Base-by-base conservation (phyloP, 2,888 invertebrate genomes). In the Calameuta idolon region DNA sequence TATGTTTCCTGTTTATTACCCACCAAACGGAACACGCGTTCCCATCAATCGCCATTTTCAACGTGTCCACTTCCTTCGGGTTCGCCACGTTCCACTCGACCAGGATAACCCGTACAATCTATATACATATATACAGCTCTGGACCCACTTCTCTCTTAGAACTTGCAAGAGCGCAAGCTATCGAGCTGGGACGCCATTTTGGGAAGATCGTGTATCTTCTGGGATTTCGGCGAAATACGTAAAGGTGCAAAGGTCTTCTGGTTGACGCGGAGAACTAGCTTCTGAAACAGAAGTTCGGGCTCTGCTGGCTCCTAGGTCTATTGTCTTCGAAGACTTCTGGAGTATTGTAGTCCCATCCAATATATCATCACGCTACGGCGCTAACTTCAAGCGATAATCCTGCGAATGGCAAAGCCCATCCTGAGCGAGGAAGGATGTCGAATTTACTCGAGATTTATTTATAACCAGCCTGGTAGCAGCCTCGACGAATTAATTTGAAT, bases 321-420 rank as follows among this genome's bases (percentile, higher is more conserved):
- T 82, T 80, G 87, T 87, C 85, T 83, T 85, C 81, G 80, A 80
- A 80, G 83, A 83, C 85, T 81, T 79, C 11, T 34, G 82, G 79
- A 85, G 86, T 86, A 86, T 87, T 85, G 85, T 87, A 81, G 84
- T 85, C 84, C 85, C 83, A 81, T 82, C 82, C 84, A 85, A 87
- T 88, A 87, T 85, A 87, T 88, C 87, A 87, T 84, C 83, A 82
- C 81, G 79, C 84, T 83, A 80, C 81, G 84, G 84, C 85, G 84
- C 84, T 83, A 87, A 88, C 87, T 87, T 87, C 79, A 83, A 81
- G 84, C 86, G 84, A 88, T 89, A 88, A 87, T 88, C 84, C 84
- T 81, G 83, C 83, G 84, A 87, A 85, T 83, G 85, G 55, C 23
- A 55, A 55, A 55, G 55, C 55, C 55, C 55, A 55, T 55, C 55